These are phyloP conservation scores for Gambusia holbrooki DNA, from an alignment of 2,113 vertebrate species.

Conservation along the genomic window DNA sequence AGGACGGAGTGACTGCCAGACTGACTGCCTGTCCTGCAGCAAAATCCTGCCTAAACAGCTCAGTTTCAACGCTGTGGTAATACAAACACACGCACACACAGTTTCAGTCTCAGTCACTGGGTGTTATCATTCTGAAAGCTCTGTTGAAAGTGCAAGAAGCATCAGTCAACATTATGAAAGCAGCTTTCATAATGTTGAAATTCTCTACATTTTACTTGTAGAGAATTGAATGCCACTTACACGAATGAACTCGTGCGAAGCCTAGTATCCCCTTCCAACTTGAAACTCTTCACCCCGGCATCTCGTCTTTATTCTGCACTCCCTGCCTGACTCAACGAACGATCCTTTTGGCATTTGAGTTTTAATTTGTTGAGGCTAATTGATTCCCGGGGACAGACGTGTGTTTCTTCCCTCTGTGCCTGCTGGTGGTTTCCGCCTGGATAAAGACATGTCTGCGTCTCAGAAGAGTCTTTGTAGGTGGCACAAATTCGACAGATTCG, in stretches of 20 bases:
- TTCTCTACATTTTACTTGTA: too few relatives aligned
- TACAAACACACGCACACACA: constrained; percentile 24
- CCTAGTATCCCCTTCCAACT: background rate
- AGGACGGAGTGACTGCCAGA: constrained; percentile 84
- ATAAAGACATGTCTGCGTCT: constrained; percentile 24
- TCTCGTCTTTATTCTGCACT: constrained; percentile 1
- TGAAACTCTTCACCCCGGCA: constrained; percentile 16
- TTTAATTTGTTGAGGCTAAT: constrained; percentile 73
- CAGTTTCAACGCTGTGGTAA: constrained; percentile 85
- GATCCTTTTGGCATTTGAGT: constrained; percentile 55
- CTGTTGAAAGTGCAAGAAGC: background rate
- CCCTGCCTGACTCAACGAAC: constrained; percentile 56
- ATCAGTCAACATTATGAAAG: too few relatives aligned
- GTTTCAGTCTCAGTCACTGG: background rate
- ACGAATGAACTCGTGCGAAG: background rate
- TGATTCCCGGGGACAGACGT: constrained; percentile 65
- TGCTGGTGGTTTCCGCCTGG: constrained; percentile 30
- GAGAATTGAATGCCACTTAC: background rate
- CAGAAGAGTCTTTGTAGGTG: constrained; percentile 3
- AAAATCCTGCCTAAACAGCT: constrained; percentile 79
- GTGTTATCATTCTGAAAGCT: background rate
- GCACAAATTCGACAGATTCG: constrained; percentile 1
- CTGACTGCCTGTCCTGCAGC: constrained; percentile 88
- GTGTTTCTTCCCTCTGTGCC: constrained; percentile 26
- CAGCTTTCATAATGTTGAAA: too few relatives aligned